Percentiles rank a stretch among this genome's conserved stretches.
Evolutionary conservation across 2,113 vertebrate species (phyloP).

Genomic region (Phalacrocorax aristotelis): DNA sequence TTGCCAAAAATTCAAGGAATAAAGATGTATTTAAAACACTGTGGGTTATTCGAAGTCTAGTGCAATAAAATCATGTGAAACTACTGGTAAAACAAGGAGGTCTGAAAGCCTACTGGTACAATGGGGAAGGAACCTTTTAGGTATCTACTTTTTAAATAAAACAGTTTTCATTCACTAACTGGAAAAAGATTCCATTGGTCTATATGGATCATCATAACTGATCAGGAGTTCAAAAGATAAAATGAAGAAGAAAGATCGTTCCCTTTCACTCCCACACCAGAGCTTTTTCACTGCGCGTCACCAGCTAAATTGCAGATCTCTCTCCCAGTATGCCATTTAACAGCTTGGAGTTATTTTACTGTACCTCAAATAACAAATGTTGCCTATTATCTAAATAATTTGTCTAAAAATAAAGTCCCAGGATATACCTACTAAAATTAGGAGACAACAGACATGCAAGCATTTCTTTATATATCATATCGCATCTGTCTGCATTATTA

Average conservation of each 20-base stretch:
- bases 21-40: background rate
- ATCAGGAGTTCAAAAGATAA: background rate
- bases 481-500: background rate
- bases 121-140: background rate
- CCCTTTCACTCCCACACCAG: background rate
- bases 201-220: background rate
- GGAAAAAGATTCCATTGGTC: background rate
- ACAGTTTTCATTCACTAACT: background rate
- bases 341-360: background rate
- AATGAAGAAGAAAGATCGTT: background rate
- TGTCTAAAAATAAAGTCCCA: background rate
- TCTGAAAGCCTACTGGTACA: background rate
- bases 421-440: background rate
- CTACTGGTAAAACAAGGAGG: background rate
- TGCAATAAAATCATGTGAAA: background rate
- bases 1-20: background rate
- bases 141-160: background rate
- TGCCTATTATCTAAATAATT: background rate
- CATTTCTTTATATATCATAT: background rate
- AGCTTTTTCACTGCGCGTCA: background rate
- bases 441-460: background rate
- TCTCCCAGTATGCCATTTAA: background rate
- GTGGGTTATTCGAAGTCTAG: slow-evolving; percentile 7
- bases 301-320: background rate
- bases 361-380: background rate